Evolutionary conservation across 2,113 vertebrate genomes (phyloP), one percentile per base, ranked within the genome.

Genomic region (Hippolais icterina): DNA sequence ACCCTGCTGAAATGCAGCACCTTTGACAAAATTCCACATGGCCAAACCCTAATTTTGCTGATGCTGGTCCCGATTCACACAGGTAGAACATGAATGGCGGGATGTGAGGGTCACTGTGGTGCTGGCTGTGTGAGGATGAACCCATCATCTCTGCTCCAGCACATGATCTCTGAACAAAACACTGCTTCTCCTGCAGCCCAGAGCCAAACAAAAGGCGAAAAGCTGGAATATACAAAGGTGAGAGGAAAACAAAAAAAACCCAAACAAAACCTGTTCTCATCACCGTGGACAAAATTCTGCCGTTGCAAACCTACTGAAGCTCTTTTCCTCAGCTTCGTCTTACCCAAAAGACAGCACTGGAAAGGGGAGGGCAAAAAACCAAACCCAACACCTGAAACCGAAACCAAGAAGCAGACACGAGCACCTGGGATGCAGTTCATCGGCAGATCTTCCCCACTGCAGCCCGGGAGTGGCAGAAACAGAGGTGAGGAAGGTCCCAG

Each of bases 341-440:
- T 66, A 53, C 65, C 29, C 59, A 49, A 53, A 35, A 72, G 39
- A 46, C 35, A 70, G 7, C 17, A 10, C 1, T 57, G 59, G 11
- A 75, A 86, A 83, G 23, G n/a, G 37, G 15, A 68, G 35, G 37
- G 29, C 7, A 5, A 29, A 39, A 54, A 47, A 3, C 4, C 82
- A 46, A 79, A 15, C 31, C 23, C 35, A 63, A 11, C 22, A 80
- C 74, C 56, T 60, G 50, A 47, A 65, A 91, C 15, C 25, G 2
- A 87, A 69, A 60, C 21, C 3, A 2, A 57, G 49, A 64, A 87
- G 92, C 61, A 94, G 53, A 59, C 68, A 87, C 54, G 74, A 83
- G 94, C 96, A 97, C 97, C 97, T 97, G 97, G 95, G 93, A 97
- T 96, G 96, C 97, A 97, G 89, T 95, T 97, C 97, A 97, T 97